A percentile compares a stretch with the other conserved stretches of the same genome.
phyloP scores from a whole-genome alignment of 2,888 invertebrate species.

The Aphodius sticticus region DNA sequence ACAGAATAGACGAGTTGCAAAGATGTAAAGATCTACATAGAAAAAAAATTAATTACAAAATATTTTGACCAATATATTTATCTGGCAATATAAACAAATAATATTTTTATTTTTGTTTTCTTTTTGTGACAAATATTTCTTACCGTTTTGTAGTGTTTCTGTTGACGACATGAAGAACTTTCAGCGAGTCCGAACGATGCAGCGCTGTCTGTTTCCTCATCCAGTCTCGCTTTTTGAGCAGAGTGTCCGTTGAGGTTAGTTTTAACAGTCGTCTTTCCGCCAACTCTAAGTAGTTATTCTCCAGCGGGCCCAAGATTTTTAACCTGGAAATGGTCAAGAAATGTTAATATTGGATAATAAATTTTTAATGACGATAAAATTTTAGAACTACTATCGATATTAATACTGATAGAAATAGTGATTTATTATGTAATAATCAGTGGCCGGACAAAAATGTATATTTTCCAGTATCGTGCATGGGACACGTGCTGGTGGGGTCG shows the following conservation, averaged over 20 bases:
- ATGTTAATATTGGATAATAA: background rate
- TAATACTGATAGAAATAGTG: background rate
- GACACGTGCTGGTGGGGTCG: no score
- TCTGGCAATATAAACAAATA: background rate
- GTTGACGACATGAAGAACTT: slow-evolving; percentile 51
- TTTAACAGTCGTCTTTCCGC: slow-evolving; percentile 88
- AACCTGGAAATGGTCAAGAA: slow-evolving; percentile 62
- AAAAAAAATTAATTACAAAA: background rate
- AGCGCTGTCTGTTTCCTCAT: slow-evolving; percentile 65
- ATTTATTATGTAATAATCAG: no score
- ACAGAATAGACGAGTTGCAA: slow-evolving; percentile 28
- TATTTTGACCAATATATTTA: slow-evolving; percentile 5
- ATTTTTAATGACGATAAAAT: background rate
- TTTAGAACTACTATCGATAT: background rate
- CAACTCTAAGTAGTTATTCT: slow-evolving; percentile 87
- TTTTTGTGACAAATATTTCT: background rate
- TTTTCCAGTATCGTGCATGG: no score
- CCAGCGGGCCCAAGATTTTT: slow-evolving; percentile 85
- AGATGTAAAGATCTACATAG: slow-evolving; percentile 30
- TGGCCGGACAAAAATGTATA: no score
- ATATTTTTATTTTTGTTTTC: background rate
- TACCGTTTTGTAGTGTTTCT: slow-evolving; percentile 40
- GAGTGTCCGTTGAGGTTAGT: slow-evolving; percentile 76
- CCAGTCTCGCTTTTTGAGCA: slow-evolving; percentile 83
- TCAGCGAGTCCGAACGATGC: slow-evolving; percentile 52